phyloP scores from a whole-genome alignment of 1,140 invertebrate species.

The Drosophila sulfurigaster region DNA sequence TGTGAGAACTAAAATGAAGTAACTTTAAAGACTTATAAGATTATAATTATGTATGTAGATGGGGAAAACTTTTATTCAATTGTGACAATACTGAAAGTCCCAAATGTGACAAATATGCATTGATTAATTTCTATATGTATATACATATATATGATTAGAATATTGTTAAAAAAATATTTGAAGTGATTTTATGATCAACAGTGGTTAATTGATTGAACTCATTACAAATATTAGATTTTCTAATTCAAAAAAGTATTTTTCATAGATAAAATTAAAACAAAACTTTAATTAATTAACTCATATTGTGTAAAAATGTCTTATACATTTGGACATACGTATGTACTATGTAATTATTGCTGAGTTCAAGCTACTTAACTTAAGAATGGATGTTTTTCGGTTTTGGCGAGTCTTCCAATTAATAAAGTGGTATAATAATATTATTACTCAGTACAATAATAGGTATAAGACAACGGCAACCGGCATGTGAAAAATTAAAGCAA shows the following conservation, averaged over 20 bases:
- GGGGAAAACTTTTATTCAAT: conserved; percentile 7
- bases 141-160: background rate
- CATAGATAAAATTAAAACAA: background rate
- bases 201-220: background rate
- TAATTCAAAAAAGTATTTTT: conserved; percentile 5
- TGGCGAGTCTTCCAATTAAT: too few relatives aligned
- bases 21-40: background rate
- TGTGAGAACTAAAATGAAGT: background rate
- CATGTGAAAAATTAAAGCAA: conserved; percentile 48
- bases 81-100: conserved; percentile 52
- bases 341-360: too few relatives aligned
- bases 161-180: background rate
- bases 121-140: conserved; percentile 3
- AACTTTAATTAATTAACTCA: too few relatives aligned
- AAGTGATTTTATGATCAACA: background rate
- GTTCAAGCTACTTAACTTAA: too few relatives aligned
- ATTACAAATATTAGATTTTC: background rate
- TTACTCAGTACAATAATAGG: conserved; percentile 66
- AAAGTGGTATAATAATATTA: conserved; percentile 11
- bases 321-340: too few relatives aligned
- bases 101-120: conserved; percentile 41
- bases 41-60: background rate
- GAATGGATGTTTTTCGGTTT: too few relatives aligned
- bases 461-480: conserved; percentile 34
- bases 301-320: too few relatives aligned